phyloP scores from a whole-genome alignment of 2,113 vertebrate genomes.

The Malaclemys terrapin region DNA sequence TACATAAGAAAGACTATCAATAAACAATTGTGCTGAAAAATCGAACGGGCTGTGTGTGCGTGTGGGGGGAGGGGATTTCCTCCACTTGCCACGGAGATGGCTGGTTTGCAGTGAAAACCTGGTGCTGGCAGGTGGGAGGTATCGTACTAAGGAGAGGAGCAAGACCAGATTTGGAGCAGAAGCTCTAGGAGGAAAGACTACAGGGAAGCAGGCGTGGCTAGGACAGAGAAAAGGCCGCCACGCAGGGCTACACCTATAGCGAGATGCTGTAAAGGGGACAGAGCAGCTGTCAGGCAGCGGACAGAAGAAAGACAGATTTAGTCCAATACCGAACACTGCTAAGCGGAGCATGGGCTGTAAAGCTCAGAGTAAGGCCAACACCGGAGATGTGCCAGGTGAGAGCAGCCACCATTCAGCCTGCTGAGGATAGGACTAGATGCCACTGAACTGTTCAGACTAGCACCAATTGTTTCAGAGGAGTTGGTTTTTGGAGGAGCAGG shows the following conservation, averaged over 20 bases:
- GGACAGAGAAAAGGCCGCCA: neutral
- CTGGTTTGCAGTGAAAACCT: accelerated
- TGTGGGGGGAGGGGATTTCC: neutral
- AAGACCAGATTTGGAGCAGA: neutral
- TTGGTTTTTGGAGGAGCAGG: no score
- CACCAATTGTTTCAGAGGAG: no score
- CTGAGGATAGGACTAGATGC: no score
- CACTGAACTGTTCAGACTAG: no score
- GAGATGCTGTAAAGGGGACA: neutral
- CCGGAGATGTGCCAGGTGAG: neutral
- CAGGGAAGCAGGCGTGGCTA: neutral
- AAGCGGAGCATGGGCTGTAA: neutral
- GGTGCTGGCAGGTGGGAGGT: no score
- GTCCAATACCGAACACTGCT: neutral
- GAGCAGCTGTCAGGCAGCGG: no score
- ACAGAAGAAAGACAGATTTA: neutral
- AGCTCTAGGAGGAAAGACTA: neutral
- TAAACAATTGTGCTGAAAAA: slow-evolving; percentile 78
- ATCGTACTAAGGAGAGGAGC: neutral
- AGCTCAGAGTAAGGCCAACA: neutral
- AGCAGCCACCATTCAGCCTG: neutral
- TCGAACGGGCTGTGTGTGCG: neutral
- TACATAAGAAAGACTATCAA: slow-evolving; percentile 69
- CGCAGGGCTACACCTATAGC: neutral
- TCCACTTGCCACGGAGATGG: neutral